Percentiles rank a stretch among this genome's conserved stretches.
Evolutionary conservation across 1,140 invertebrate species (phyloP).

Genomic region (Bombus picipes): DNA sequence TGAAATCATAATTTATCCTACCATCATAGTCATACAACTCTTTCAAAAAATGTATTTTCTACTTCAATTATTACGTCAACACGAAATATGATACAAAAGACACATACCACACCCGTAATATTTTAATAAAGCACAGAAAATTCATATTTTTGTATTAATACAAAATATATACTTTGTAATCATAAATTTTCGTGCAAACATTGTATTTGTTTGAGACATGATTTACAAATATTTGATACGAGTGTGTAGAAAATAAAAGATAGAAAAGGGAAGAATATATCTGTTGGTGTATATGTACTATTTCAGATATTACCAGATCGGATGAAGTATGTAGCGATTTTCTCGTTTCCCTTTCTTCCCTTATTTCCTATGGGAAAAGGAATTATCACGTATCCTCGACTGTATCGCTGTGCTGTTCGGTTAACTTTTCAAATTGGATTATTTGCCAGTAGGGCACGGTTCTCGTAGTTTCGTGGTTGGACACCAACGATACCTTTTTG

Average conservation of each 20-base stretch:
- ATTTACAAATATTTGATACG: neutral
- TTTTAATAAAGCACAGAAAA: neutral
- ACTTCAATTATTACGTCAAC: neutral
- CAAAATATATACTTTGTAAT: neutral
- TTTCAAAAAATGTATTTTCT: neutral
- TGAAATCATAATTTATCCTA: neutral
- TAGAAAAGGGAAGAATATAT: neutral
- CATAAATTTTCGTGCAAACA: neutral
- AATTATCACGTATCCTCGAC: constrained; percentile 27
- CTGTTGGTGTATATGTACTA: neutral
- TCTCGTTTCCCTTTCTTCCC: neutral
- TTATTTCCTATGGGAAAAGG: neutral
- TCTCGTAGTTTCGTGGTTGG: neutral
- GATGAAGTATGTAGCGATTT: neutral
- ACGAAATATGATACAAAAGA: neutral
- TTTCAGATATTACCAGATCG: neutral
- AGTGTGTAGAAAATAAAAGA: neutral
- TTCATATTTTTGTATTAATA: neutral
- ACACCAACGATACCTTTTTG: neutral
- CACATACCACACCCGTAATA: neutral
- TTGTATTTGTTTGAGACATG: neutral
- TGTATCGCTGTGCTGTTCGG: neutral
- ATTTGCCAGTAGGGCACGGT: constrained; percentile 11
- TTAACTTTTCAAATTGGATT: constrained; percentile 50
- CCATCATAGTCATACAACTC: neutral